A percentile compares a stretch with the other conserved stretches of the same genome.
These are phyloP conservation scores for Pygathrix nemaeus DNA, from an alignment of 2,113 vertebrate genomes.

Conservation along the genomic window DNA sequence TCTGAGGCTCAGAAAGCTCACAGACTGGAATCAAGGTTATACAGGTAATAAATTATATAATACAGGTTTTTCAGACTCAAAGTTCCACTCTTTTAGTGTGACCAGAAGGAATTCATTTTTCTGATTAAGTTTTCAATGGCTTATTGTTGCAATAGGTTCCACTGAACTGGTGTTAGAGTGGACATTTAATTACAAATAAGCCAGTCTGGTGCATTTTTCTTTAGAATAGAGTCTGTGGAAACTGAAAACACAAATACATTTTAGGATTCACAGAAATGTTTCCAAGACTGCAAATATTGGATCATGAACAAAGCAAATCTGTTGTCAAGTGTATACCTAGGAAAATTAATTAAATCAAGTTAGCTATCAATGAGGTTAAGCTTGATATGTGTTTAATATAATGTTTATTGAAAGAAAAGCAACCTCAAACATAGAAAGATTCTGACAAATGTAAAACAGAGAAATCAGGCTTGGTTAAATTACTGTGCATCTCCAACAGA, in stretches of 20 bases:
- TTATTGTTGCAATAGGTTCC: background rate
- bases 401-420: conserved; percentile 21
- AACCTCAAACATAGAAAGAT: background rate
- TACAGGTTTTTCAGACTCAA: background rate
- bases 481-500: background rate
- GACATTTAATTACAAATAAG: background rate
- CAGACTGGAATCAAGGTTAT: background rate
- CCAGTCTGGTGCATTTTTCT: background rate
- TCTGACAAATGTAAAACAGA: conserved; percentile 4
- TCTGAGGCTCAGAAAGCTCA: background rate
- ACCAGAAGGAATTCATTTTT: background rate
- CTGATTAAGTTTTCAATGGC: background rate
- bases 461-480: background rate
- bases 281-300: background rate
- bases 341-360: conserved; percentile 4
- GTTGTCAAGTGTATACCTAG: background rate
- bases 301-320: conserved; percentile 9
- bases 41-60: background rate
- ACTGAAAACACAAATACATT: background rate
- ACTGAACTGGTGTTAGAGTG: background rate
- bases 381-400: background rate
- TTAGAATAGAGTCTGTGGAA: background rate
- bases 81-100: background rate
- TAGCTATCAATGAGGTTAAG: background rate
- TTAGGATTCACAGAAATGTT: background rate